Base-by-base conservation (phyloP, 2,888 invertebrate species). In the Ferrisia virgata region DNA sequence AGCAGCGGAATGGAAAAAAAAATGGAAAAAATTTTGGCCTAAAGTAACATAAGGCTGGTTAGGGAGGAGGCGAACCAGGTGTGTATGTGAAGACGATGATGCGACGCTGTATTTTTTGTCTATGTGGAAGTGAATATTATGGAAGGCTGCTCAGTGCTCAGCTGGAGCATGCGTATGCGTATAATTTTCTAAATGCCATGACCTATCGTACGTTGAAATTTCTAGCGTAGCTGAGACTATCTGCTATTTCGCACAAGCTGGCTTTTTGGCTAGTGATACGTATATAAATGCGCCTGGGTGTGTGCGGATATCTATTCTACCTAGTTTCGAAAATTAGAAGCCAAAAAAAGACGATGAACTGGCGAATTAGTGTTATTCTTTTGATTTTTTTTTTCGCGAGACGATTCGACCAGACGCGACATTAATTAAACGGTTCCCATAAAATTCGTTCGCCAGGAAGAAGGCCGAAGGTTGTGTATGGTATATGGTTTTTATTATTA, bases 101-200 rank as follows among this genome's bases (percentile, higher is more conserved):
- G n/a, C 18, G 4, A 4, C 15, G 11, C 11, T 43, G 18, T 47
- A 47, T n/a, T n/a, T n/a, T n/a, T n/a, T n/a, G n/a, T n/a, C 22
- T 18, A 53, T 53, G 22, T 53, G n/a, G n/a, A n/a, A n/a, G 53
- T 53, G 22, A 22, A 22, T 47, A 47, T 22, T 22, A 53, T 53
- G 53, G 40, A 22, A 53, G 22, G 53, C 53, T 53, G 53, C 53
- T 53, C 53, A 53, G 53, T 53, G 53, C 53, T 53, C 53, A 53
- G 53, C 53, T 53, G 33, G 72, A 76, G 72, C 72, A 76, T 76
- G 72, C 72, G 72, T 76, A 36, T 8, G 13, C 28, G 72, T 15
- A 36, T 33, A 76, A 76, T 76, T 76, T 76, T 3, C 72, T 28
- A 36, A 76, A 33, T 22, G 72, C 72, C 72, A 76, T 76, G 72